Percentiles rank a stretch among this genome's conserved stretches.
phyloP scores from a whole-genome alignment of 2,888 invertebrate species.

The Sminthurides aquaticus region DNA sequence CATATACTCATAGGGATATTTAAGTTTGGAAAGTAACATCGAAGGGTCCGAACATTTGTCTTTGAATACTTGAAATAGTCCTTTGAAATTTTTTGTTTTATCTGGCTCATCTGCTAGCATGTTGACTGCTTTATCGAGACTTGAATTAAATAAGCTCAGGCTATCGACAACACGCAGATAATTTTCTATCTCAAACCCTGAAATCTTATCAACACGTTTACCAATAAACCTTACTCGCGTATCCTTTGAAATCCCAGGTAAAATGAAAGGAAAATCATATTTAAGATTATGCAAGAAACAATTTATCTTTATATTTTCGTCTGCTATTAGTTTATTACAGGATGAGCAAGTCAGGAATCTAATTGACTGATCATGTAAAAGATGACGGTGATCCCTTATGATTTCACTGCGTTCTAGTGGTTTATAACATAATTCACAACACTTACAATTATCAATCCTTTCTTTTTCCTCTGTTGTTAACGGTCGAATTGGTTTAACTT shows the following conservation, averaged over 20 bases:
- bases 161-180: neutral
- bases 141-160: neutral
- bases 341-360: neutral
- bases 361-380: neutral
- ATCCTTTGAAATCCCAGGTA: neutral
- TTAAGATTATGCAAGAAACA: neutral
- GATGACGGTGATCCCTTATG: neutral
- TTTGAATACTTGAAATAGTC: neutral
- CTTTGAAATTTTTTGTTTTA: neutral
- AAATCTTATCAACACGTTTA: neutral
- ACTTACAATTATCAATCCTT: neutral
- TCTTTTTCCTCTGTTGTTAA: neutral
- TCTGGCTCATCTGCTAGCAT: neutral
- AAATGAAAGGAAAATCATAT: neutral
- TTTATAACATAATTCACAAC: neutral
- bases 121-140: neutral
- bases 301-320: neutral
- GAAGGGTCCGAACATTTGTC: neutral
- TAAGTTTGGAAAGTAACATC: neutral
- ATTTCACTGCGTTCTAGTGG: neutral
- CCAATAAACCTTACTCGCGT: neutral
- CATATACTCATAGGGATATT: neutral
- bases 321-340: neutral
- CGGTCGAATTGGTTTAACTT: neutral
- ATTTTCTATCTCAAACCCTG: neutral